Conservation (phyloP, 2,888 invertebrate species). For the Lasius fuliginosus region DNA sequence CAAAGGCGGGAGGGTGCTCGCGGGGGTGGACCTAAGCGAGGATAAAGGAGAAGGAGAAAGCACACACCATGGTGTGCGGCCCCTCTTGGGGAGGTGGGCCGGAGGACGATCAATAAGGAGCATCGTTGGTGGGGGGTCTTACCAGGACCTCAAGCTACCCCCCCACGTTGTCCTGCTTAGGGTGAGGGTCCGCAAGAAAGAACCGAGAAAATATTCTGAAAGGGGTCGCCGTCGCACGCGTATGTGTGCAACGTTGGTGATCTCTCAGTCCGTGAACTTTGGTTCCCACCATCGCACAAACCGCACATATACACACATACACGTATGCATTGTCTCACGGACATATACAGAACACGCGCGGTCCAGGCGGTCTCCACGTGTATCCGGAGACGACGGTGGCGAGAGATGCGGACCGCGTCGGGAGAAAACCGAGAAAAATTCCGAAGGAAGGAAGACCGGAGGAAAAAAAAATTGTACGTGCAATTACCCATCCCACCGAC, state of each 20-base stretch:
- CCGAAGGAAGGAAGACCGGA: constrained; percentile 60
- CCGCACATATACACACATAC: constrained; percentile 60
- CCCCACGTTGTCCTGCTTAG: constrained; percentile 82
- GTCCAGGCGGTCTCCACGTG: constrained; percentile 61
- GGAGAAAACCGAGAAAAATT: constrained; percentile 58
- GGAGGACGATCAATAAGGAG: constrained; percentile 86
- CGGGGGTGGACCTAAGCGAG: constrained; percentile 83
- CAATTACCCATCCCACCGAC: constrained; percentile 71
- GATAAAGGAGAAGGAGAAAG: constrained; percentile 82
- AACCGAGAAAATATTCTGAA: constrained; percentile 85
- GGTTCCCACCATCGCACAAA: constrained; percentile 62
- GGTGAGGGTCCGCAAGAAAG: constrained; percentile 84
- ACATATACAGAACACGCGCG: constrained; percentile 48
- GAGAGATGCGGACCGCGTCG: constrained; percentile 40
- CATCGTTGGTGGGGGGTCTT: constrained; percentile 85
- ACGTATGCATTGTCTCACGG: constrained; percentile 56
- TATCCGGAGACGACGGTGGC: constrained; percentile 44
- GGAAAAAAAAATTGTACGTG: constrained; percentile 70
- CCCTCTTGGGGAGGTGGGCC: constrained; percentile 80
- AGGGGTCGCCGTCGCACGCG: constrained; percentile 74
- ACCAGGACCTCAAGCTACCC: constrained; percentile 85
- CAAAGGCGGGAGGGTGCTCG: constrained; percentile 82
- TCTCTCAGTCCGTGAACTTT: constrained; percentile 76
- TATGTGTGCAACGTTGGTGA: constrained; percentile 71
- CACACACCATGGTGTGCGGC: constrained; percentile 77